A percentile compares a stretch with the other conserved stretches of the same genome.
Conservation (phyloP, 92 coral and sea anemone species). For the Meandrina meandrites region DNA sequence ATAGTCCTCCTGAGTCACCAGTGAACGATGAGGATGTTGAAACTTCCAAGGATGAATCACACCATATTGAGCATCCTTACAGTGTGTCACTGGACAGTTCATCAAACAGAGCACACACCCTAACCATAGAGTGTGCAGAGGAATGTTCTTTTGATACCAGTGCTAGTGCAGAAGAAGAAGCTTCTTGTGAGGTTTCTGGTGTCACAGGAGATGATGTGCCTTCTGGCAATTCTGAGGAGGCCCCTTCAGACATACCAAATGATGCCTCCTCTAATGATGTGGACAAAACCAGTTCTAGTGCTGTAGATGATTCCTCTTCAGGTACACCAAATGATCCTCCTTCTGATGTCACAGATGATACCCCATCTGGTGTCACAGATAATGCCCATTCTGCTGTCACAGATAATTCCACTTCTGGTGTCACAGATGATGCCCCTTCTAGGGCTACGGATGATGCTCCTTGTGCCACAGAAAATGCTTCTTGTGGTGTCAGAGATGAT, state of each 20-base stretch:
- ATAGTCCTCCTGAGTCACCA: conserved; percentile 55
- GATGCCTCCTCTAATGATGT: background rate
- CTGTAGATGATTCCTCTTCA: background rate
- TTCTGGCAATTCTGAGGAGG: background rate
- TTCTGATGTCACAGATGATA: background rate
- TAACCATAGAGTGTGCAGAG: background rate
- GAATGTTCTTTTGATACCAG: background rate
- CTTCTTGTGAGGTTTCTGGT: no score
- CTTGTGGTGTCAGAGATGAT: background rate
- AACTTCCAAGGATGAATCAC: background rate
- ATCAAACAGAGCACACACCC: background rate
- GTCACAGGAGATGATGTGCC: background rate
- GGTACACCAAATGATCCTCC: background rate
- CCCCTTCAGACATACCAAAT: background rate
- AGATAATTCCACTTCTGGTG: background rate
- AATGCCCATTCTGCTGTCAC: background rate
- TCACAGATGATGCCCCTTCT: background rate
- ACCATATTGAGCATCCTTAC: background rate
- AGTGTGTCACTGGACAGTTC: background rate
- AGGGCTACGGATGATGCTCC: background rate
- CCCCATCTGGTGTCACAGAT: background rate
- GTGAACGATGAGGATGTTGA: background rate
- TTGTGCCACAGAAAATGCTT: background rate
- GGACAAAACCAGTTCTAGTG: background rate
- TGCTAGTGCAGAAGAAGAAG: background rate